Evolutionary conservation across 2,888 invertebrate genomes (phyloP).

Genomic region (Stegana nigrithorax): DNA sequence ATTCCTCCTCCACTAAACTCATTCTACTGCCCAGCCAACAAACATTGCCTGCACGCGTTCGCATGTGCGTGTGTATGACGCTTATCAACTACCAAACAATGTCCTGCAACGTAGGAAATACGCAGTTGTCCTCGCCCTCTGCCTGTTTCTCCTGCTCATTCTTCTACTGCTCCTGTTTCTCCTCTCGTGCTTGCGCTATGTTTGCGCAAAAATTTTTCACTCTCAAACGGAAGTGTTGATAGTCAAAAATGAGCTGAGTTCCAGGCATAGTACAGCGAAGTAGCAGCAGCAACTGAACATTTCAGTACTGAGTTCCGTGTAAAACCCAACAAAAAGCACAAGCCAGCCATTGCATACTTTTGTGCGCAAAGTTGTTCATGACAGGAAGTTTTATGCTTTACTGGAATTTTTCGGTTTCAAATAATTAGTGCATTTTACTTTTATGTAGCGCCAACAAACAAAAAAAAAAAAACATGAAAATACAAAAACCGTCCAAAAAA

Average conservation of each 20-base stretch:
- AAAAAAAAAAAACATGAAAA: no score
- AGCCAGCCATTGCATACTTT: conserved; percentile 5
- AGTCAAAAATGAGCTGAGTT: conserved; percentile 12
- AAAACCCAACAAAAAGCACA: neutral
- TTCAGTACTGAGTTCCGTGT: neutral
- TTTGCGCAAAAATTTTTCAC: conserved; percentile 8
- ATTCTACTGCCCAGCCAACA: neutral
- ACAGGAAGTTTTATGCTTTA: neutral
- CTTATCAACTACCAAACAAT: conserved; percentile 58
- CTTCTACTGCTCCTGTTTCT: no score
- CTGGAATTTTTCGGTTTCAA: conserved; percentile 7
- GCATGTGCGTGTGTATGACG: conserved; percentile 25
- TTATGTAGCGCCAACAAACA: no score
- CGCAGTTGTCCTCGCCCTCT: conserved; percentile 9
- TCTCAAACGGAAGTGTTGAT: conserved; percentile 14
- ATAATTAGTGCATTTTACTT: conserved; percentile 19
- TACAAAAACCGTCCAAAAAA: no score
- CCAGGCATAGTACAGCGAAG: neutral
- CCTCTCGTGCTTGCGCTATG: no score
- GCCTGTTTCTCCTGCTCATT: no score
- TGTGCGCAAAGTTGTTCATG: conserved; percentile 3
- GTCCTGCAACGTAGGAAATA: conserved; percentile 51
- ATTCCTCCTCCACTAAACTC: no score
- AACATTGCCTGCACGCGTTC: conserved; percentile 18
- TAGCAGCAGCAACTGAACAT: neutral